Evolutionary conservation across 2,888 invertebrate genomes (phyloP).

Genomic region (Perizoma flavofasciatum): DNA sequence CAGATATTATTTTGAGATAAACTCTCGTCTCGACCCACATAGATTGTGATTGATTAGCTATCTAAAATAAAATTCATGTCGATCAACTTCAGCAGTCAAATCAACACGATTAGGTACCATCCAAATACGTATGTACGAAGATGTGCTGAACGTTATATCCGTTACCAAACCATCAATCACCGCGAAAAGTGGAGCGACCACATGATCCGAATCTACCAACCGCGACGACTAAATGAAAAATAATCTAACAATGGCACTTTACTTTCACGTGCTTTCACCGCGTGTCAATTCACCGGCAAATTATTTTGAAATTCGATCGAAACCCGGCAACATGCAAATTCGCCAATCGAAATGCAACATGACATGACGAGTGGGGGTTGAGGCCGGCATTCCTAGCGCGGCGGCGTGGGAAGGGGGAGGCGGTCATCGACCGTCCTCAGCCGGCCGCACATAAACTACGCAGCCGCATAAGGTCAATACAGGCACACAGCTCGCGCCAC

Average conservation of each 20-base stretch:
- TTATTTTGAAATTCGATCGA: slow-evolving; percentile 52
- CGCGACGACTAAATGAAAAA: slow-evolving; percentile 44
- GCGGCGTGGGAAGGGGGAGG: slow-evolving; percentile 49
- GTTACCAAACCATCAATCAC: slow-evolving; percentile 44
- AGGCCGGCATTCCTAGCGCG: slow-evolving; percentile 69
- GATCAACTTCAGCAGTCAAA: slow-evolving; percentile 35
- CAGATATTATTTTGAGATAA: slow-evolving; percentile 26
- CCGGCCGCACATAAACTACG: slow-evolving; percentile 78
- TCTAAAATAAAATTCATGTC: slow-evolving; percentile 32
- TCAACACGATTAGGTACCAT: slow-evolving; percentile 30
- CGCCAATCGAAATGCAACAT: slow-evolving; percentile 76
- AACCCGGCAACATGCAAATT: slow-evolving; percentile 70
- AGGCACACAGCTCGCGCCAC: slow-evolving; percentile 53
- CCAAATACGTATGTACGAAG: slow-evolving; percentile 27
- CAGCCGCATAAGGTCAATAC: slow-evolving; percentile 81
- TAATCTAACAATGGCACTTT: slow-evolving; percentile 43
- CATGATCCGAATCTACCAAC: slow-evolving; percentile 46
- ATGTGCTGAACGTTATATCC: slow-evolving; percentile 39
- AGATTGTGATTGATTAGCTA: slow-evolving; percentile 40
- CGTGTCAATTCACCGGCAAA: slow-evolving; percentile 43
- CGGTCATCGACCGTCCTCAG: slow-evolving; percentile 83
- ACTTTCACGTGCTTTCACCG: slow-evolving; percentile 59
- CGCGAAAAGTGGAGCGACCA: slow-evolving; percentile 42
- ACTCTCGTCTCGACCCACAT: slow-evolving; percentile 28
- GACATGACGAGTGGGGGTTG: slow-evolving; percentile 65